Conservation (phyloP, 1,140 invertebrate species). For the Pachypeltis micranthus region DNA sequence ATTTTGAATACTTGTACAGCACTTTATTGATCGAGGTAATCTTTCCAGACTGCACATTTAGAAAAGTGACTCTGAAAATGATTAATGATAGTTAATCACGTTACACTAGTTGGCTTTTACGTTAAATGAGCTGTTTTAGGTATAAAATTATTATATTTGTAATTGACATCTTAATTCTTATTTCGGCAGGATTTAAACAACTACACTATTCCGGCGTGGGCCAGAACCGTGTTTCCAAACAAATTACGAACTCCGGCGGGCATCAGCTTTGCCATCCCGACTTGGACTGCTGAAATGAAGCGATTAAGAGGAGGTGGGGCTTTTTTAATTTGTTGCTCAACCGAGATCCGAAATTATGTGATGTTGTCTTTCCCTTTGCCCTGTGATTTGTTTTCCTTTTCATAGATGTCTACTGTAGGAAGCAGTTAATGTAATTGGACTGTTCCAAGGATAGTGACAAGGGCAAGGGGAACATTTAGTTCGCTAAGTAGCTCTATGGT, state of each 20-base stretch:
- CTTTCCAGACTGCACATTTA: background rate
- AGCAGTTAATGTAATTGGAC: too few relatives aligned
- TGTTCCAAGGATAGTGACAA: too few relatives aligned
- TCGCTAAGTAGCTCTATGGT: too few relatives aligned
- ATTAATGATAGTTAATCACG: too few relatives aligned
- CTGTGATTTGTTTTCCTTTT: too few relatives aligned
- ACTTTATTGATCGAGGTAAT: slow-evolving; percentile 53
- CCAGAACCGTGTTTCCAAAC: slow-evolving; percentile 43
- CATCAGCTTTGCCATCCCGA: slow-evolving; percentile 40
- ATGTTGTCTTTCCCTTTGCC: too few relatives aligned
- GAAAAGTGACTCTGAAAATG: too few relatives aligned
- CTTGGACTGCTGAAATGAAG: slow-evolving; percentile 40
- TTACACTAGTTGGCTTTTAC: too few relatives aligned
- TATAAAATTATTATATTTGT: background rate
- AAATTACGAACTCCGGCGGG: slow-evolving; percentile 40
- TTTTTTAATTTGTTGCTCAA: slow-evolving; percentile 22
- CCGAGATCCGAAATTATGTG: too few relatives aligned
- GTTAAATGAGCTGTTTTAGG: too few relatives aligned
- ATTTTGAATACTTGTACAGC: slow-evolving; percentile 50
- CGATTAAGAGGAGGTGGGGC: slow-evolving; percentile 32
- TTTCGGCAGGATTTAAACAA: slow-evolving; percentile 46
- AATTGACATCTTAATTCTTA: slow-evolving; percentile 17
- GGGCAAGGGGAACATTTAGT: too few relatives aligned
- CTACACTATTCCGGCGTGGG: slow-evolving; percentile 60
- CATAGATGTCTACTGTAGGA: too few relatives aligned